Base-by-base conservation (phyloP, 2,113 vertebrate species). In the Tychaedon coryphoeus region DNA sequence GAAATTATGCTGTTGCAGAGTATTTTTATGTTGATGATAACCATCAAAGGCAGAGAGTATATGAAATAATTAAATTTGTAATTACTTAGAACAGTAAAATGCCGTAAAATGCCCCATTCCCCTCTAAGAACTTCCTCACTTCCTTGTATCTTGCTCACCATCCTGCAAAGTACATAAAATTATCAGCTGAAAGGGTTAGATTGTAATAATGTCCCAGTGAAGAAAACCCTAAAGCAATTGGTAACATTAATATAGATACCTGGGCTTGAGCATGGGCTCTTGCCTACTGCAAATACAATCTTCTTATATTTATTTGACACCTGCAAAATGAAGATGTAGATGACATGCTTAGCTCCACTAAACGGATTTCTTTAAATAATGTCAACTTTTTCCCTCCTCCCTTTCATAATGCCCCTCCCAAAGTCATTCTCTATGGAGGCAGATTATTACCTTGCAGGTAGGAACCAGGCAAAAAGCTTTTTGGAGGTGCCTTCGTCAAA, bases 311-410 rank as follows among this genome's bases (percentile, higher is more conserved):
- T 86, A 64, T 66, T 69, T 95, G 83, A 73, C 70, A 87, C 45
- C 8, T 12, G 36, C 65, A 95, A 65, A 94, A 51, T 40, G 34
- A 96, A 97, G 51, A 64, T 69, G 34, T 56, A 84, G 62, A 26
- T 28, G 26, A 90, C 75, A 56, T 72, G 66, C 65, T 95, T 92
- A 93, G 72, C 76, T 82, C 93, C 81, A 62, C 93, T 88, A 92
- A 90, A 92, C 50, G 50, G 77, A 92, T 90, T 72, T 91, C 54
- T 66, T n/a, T 83, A 67, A 90, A 62, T 80, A 89, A 78, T 48
- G 65, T 42, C 24, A 67, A 81, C 53, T 69, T 93, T 76, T 56
- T 14, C 24, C n/a, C 65, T 73, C 76, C 93, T 94, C 20, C 42
- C 74, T 74, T 92, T 95, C 62, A 42, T 74, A 86, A 56, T 53